Evolutionary conservation across 2,888 invertebrate genomes (phyloP).

Genomic region (Cheilosia urbana): DNA sequence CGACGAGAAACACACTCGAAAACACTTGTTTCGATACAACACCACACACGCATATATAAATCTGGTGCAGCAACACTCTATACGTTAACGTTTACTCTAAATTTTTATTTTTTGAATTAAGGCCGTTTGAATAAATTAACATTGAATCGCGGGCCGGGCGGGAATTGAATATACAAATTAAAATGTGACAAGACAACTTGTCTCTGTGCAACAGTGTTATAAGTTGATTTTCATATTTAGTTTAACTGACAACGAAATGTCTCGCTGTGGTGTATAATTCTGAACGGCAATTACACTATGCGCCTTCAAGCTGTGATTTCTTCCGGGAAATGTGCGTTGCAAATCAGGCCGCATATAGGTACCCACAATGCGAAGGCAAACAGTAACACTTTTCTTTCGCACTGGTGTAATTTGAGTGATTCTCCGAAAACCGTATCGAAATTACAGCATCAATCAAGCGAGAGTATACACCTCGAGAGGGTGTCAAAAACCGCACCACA

Average conservation of each 20-base stretch:
- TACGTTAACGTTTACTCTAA: constrained; percentile 47
- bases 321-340: constrained; percentile 44
- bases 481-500: constrained; percentile 53
- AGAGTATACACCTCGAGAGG: constrained; percentile 6
- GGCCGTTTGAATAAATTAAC: constrained; percentile 65
- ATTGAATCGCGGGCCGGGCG: constrained; percentile 49
- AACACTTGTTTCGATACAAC: constrained; percentile 33
- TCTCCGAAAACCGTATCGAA: constrained; percentile 34
- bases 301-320: constrained; percentile 39
- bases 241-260: constrained; percentile 39
- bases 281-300: constrained; percentile 7
- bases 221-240: constrained; percentile 28
- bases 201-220: constrained; percentile 42
- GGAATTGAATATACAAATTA: constrained; percentile 11
- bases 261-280: constrained; percentile 22
- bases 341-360: background rate
- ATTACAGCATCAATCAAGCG: constrained; percentile 10
- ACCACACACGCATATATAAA: constrained; percentile 13
- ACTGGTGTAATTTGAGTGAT: constrained; percentile 3
- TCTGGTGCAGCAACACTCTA: background rate
- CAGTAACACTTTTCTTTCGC: constrained; percentile 26
- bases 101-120: constrained; percentile 44
- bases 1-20: constrained; percentile 11
- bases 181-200: constrained; percentile 51
- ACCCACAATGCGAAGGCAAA: background rate